Evolutionary conservation across 2,888 invertebrate genomes (phyloP).

Genomic region (Tetragonula carbonaria): DNA sequence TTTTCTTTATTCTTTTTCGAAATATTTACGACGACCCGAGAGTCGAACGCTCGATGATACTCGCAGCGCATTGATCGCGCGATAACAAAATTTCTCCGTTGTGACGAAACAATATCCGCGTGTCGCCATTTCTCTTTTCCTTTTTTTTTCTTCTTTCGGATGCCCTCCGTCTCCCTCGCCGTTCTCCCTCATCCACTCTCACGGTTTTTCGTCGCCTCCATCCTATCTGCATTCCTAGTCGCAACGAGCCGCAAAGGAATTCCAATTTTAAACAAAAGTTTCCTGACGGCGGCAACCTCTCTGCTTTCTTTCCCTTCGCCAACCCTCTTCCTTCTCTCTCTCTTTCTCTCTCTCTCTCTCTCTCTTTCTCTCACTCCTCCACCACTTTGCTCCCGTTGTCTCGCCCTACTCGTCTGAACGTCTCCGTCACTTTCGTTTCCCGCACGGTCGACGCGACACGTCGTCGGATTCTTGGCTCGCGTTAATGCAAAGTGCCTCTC

Average conservation of each 20-base stretch:
- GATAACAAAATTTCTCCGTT: conserved; percentile 66
- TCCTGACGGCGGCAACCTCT: conserved; percentile 77
- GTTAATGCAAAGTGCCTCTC: conserved; percentile 69
- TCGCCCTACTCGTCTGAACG: conserved; percentile 1
- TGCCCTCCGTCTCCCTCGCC: conserved; percentile 23
- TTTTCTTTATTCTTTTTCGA: neutral
- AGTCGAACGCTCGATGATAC: neutral
- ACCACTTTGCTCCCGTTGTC: neutral
- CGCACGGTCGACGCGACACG: conserved; percentile 33
- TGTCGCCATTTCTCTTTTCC: conserved; percentile 57
- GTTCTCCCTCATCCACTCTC: conserved; percentile 62
- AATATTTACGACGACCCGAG: neutral
- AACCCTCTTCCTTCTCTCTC: conserved; percentile 30
- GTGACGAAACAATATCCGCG: conserved; percentile 76
- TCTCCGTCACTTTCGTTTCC: neutral
- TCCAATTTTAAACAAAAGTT: conserved; percentile 82
- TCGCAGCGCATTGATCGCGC: neutral
- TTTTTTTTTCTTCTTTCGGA: conserved; percentile 18
- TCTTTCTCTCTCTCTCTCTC: conserved; percentile 22
- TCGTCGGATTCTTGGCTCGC: conserved; percentile 68
- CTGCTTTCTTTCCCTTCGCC: conserved; percentile 54
- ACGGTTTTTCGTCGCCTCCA: conserved; percentile 73
- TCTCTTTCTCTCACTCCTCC: conserved; percentile 19
- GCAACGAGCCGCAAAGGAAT: conserved; percentile 81
- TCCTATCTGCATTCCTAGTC: conserved; percentile 81